These are phyloP conservation scores for Microcebus lehilahytsara DNA, from an alignment of 2,113 vertebrate species.

Conservation along the genomic window DNA sequence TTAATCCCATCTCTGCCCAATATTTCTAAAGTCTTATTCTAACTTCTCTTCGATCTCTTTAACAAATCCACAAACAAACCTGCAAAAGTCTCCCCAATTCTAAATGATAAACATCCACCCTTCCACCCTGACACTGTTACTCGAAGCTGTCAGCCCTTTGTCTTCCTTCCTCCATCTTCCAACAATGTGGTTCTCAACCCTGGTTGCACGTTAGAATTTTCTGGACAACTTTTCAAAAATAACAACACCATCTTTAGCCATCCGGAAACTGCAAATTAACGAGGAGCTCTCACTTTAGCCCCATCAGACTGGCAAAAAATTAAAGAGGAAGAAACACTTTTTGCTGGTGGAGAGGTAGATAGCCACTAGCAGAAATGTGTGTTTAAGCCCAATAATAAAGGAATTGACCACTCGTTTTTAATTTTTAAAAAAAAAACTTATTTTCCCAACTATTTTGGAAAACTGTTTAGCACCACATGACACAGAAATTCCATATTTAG, in stretches of 20 bases:
- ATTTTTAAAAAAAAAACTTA: neutral
- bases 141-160: neutral
- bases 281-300: neutral
- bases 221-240: neutral
- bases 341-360: neutral
- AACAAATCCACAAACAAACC: neutral
- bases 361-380: neutral
- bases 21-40: neutral
- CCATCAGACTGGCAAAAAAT: neutral
- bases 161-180: neutral
- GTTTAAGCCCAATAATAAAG: neutral
- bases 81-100: neutral
- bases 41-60: conserved; percentile 2
- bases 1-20: neutral
- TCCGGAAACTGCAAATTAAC: neutral
- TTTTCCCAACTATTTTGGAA: neutral
- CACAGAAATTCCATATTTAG: neutral
- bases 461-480: neutral
- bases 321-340: neutral
- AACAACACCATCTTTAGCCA: neutral
- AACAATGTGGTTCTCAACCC: neutral
- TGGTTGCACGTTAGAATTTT: neutral
- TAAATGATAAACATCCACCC: neutral
- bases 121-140: neutral
- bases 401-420: neutral